A percentile compares a stretch with the other conserved stretches of the same genome.
Conservation (phyloP, 2,888 invertebrate genomes). For the Lagria hirta region DNA sequence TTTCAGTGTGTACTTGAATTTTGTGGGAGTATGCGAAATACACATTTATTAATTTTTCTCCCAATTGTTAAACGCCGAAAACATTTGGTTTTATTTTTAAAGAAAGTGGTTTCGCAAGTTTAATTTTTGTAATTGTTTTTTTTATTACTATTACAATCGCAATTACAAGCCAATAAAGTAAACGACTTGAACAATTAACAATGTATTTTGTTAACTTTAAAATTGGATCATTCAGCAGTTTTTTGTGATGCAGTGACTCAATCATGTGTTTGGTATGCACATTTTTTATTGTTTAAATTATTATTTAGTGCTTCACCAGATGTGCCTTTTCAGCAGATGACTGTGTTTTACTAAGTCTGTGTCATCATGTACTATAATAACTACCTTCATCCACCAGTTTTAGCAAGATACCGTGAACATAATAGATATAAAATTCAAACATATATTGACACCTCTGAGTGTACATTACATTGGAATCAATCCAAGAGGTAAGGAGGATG, state of each 20-base stretch:
- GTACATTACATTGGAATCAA: conserved; percentile 42
- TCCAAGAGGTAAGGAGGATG: conserved; percentile 30
- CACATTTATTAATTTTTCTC: too few species aligned
- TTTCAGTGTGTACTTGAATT: conserved; percentile 27
- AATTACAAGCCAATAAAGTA: conserved; percentile 24
- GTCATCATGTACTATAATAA: conserved; percentile 51
- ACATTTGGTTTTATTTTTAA: too few species aligned
- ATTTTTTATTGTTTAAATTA: conserved; percentile 25
- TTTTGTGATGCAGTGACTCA: conserved; percentile 12
- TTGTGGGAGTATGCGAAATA: conserved; percentile 29
- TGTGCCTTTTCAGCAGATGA: conserved; percentile 25
- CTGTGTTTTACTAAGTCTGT: conserved; percentile 7
- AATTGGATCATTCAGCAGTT: conserved; percentile 13
- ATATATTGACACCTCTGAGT: conserved; percentile 48
- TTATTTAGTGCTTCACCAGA: conserved; percentile 27
- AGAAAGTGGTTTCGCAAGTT: too few species aligned
- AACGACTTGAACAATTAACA: conserved; percentile 6
- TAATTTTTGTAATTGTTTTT: conserved; percentile 6
- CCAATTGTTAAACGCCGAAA: too few species aligned
- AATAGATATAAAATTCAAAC: conserved; percentile 46
- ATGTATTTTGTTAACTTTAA: conserved; percentile 16
- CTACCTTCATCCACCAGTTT: conserved; percentile 51
- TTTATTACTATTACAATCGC: conserved; percentile 8
- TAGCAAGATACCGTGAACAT: conserved; percentile 43
- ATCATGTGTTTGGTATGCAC: conserved; percentile 12